Conservation (phyloP, 2,113 vertebrate species). For the Thinocorus orbignyianus region DNA sequence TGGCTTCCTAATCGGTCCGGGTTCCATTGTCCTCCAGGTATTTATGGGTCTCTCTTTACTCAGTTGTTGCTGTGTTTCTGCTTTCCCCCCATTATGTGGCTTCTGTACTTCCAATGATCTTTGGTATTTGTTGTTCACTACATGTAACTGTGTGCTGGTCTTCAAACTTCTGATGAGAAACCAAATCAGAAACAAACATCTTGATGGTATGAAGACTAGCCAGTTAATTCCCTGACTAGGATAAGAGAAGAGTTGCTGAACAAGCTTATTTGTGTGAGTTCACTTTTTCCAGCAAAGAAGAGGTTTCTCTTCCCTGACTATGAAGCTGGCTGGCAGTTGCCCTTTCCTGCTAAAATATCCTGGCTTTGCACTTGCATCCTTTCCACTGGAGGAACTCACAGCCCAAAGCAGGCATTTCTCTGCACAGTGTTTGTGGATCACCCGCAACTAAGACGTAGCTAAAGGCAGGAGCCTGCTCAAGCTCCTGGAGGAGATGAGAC, state of each 20-base stretch:
- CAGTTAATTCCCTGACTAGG: background rate
- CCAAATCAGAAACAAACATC: background rate
- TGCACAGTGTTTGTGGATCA: background rate
- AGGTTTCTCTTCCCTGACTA: background rate
- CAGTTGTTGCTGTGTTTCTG: background rate
- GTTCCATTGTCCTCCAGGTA: background rate
- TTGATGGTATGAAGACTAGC: background rate
- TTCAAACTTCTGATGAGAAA: background rate
- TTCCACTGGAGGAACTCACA: background rate
- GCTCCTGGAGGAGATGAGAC: background rate
- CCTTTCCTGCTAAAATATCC: background rate
- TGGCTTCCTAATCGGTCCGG: background rate
- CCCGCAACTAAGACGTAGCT: rapidly evolving
- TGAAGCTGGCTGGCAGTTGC: background rate
- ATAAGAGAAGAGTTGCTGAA: background rate
- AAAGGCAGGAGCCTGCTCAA: background rate
- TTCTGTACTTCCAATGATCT: background rate
- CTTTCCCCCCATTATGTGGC: background rate
- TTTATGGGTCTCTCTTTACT: background rate
- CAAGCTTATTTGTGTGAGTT: background rate
- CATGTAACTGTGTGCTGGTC: background rate
- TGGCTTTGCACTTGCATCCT: background rate
- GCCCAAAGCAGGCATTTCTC: background rate
- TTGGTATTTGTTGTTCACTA: background rate
- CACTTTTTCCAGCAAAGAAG: background rate